Evolutionary conservation across 2,797 vertebrate species (phyloP).

Genomic region (Pogonophryne albipinna): DNA sequence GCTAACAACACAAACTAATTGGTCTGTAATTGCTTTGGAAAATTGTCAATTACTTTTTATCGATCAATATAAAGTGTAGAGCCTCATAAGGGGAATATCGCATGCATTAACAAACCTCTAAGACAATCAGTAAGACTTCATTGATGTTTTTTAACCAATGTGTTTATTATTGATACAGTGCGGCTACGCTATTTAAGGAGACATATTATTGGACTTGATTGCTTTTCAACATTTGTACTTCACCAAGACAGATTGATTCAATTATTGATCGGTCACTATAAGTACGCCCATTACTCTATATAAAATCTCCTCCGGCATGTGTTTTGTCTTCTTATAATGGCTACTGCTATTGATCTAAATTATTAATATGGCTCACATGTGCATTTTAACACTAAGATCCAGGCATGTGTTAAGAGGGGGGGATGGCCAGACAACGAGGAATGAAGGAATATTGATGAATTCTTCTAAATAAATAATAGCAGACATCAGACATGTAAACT

Average conservation of each 20-base stretch:
- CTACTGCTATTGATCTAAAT: conserved; percentile 41
- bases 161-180: conserved; percentile 37
- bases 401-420: conserved; percentile 5
- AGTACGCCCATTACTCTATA: conserved; percentile 21
- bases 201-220: conserved; percentile 54
- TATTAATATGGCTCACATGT: conserved; percentile 25
- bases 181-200: conserved; percentile 40
- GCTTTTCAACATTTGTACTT: conserved; percentile 52
- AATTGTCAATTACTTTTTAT: conserved; percentile 7
- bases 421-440: neutral
- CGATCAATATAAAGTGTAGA: conserved; percentile 22
- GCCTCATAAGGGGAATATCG: conserved; percentile 13
- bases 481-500: neutral
- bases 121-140: conserved; percentile 41
- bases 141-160: conserved; percentile 49
- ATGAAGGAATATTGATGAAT: neutral
- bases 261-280: conserved; percentile 59
- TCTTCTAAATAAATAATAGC: neutral
- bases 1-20: neutral
- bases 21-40: conserved; percentile 11
- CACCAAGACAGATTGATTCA: conserved; percentile 61
- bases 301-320: conserved; percentile 27
- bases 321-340: conserved; percentile 43
- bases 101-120: conserved; percentile 60
- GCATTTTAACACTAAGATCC: conserved; percentile 11